Percentiles rank a stretch among this genome's conserved stretches.
phyloP scores from a whole-genome alignment of 2,888 invertebrate genomes.

The Gastracanthus pulcherrimus region DNA sequence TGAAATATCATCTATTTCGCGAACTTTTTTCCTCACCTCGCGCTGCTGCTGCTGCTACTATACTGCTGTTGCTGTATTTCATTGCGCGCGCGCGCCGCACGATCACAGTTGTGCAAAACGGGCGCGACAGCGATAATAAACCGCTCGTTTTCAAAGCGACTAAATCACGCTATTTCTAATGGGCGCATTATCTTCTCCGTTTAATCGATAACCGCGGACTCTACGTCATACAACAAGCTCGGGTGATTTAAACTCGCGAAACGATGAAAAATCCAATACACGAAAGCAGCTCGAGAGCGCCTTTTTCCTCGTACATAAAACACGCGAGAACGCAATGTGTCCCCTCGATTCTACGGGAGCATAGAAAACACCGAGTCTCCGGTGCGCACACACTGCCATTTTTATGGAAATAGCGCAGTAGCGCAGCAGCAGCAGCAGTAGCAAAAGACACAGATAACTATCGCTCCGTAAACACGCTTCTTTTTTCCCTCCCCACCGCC shows the following conservation, averaged over 20 bases:
- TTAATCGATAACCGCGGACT: constrained; percentile 1
- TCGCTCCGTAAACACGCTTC: constrained; percentile 23
- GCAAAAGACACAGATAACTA: constrained; percentile 10
- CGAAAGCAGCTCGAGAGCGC: neutral
- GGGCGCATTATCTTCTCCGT: constrained; percentile 17
- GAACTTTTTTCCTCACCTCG: constrained; percentile 15
- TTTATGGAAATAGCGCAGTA: constrained; percentile 3
- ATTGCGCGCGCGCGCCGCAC: neutral
- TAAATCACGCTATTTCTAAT: too few relatives aligned
- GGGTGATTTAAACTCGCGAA: neutral
- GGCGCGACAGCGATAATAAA: constrained; percentile 1
- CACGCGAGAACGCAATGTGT: neutral
- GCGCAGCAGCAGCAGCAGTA: neutral
- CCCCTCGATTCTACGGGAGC: too few relatives aligned
- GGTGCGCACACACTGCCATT: neutral
- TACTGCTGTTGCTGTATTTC: neutral
- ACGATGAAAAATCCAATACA: neutral
- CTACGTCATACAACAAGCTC: too few relatives aligned
- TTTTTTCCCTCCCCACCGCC: neutral
- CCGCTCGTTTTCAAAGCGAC: constrained; percentile 4
- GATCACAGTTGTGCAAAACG: neutral
- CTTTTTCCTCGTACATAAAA: neutral
- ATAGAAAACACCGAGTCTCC: too few relatives aligned
- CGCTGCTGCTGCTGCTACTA: too few relatives aligned
- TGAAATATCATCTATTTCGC: constrained; percentile 49